These are phyloP conservation scores for Trichopria drosophilae DNA, from an alignment of 2,888 invertebrate species.

Conservation along the genomic window DNA sequence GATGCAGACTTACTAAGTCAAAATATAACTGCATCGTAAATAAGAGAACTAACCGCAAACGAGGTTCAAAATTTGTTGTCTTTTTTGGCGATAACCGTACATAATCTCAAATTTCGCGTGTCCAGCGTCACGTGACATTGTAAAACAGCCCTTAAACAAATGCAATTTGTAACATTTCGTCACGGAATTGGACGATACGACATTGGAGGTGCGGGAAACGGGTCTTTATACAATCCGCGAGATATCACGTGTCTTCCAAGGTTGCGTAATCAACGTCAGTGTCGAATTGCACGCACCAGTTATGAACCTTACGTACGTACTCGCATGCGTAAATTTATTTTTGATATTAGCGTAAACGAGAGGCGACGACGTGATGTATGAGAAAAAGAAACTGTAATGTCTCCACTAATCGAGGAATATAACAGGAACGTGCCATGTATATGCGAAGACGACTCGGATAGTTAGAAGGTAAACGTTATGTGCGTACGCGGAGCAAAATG, in stretches of 20 bases:
- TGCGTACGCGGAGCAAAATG: conserved; percentile 32
- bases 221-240: too few species aligned
- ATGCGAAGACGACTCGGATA: conserved; percentile 41
- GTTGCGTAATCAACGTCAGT: conserved; percentile 12
- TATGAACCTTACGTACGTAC: too few species aligned
- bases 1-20: neutral
- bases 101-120: too few species aligned
- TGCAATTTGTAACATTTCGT: too few species aligned
- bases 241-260: conserved; percentile 7
- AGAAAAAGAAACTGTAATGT: conserved; percentile 18
- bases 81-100: neutral
- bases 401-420: conserved; percentile 27
- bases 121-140: too few species aligned
- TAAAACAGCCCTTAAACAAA: too few species aligned
- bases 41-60: neutral
- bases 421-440: conserved; percentile 51
- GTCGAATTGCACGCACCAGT: conserved; percentile 10
- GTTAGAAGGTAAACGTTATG: conserved; percentile 33
- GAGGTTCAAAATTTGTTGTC: neutral
- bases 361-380: conserved; percentile 19
- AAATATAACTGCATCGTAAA: neutral
- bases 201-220: too few species aligned
- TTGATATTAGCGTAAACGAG: conserved; percentile 24
- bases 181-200: too few species aligned
- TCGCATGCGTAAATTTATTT: too few species aligned